Base-by-base conservation (phyloP, 2,113 vertebrate genomes). In the Lycaon pictus region DNA sequence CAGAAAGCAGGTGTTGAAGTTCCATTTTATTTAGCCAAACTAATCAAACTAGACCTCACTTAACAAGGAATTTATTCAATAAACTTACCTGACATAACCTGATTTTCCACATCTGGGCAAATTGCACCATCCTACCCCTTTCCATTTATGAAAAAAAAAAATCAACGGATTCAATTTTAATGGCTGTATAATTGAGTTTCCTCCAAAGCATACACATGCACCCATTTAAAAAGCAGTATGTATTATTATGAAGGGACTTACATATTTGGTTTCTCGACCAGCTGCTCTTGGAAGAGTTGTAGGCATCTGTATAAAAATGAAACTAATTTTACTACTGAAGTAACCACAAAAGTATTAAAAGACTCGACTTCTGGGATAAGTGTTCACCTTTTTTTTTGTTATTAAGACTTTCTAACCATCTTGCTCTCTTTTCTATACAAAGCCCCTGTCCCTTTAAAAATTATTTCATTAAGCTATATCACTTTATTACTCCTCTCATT, bases 181-280 rank as follows among this genome's bases (percentile, higher is more conserved):
- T 86, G 15, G 43, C 8, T n/a, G 0, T 56, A n/a, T 19, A 95
- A 56, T 76, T 88, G 32, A 90, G n/a, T 91, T 96, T 2, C 0
- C 29, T 51, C 69, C n/a, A 91, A 93, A 93, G 60, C 16, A 80
- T 60, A 6, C 8, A 72, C 15, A 48, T 17, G 15, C 17, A 58
- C 27, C 65, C 25, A 90, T 32, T 91, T 9, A 91, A 63, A 93
- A 92, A 25, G 13, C 9, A 83, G 3, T 48, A 17, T 60, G 11
- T n/a, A 87, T 60, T 71, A 67, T 88, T 72, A 79, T 27, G 63
- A 96, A 96, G 62, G 15, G 84, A 99, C 99, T 99, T 98, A 99
- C 99, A 98, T 99, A 99, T 99, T 99, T 99, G 55, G 99, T 99
- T 99, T 99, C 99, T 92, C 99, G 98, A 35, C 99, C 99, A 96